Base-by-base conservation (phyloP, 2,888 invertebrate genomes). In the Apamea sordens region DNA sequence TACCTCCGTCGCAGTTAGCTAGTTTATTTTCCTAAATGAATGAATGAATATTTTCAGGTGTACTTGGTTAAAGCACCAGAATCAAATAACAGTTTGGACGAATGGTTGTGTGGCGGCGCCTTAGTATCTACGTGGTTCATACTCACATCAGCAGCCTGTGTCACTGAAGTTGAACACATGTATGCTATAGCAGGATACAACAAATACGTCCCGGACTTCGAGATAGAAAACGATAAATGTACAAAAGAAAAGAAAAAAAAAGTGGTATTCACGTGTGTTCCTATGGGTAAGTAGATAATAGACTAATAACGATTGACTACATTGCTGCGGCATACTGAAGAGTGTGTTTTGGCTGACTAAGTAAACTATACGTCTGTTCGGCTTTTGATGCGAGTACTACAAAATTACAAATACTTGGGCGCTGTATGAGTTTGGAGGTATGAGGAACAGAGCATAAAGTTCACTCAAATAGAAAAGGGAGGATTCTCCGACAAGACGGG, bases 101-200 rank as follows among this genome's bases (percentile, higher is more conserved):
- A 83, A 0, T 93, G 93, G 93, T 53, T 91, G 0, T 93, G 93
- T 24, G 93, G 93, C 0, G 93, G 93, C 0, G 89, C 92, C 0
- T 77, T 93, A n/a, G 90, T 92, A 7, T 84, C 81, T 2, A 18
- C 73, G 0, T n/a, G 59, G 4, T 89, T 81, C 65, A 87, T 93
- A 1, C 36, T 93, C 15, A 92, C 93, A 0, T 91, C 93, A 18
- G 93, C 93, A 0, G 92, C 93, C 0, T 93, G 93, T 50, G 88
- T 93, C 0, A 87, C 91, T 74, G 92, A 93, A 21, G 91, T 92
- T 0, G 79, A 90, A 44, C 83, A 77, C 47, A 73, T 92, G 80
- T 93, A 93, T 73, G 93, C 88, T 1, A 87, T 93, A 76, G 91
- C 92, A 21, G 93, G 93, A 7, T 92, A 92, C 73, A 88, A 86